These are phyloP conservation scores for Onychomys torridus DNA, from an alignment of 2,797 vertebrate genomes.

Conservation along the genomic window DNA sequence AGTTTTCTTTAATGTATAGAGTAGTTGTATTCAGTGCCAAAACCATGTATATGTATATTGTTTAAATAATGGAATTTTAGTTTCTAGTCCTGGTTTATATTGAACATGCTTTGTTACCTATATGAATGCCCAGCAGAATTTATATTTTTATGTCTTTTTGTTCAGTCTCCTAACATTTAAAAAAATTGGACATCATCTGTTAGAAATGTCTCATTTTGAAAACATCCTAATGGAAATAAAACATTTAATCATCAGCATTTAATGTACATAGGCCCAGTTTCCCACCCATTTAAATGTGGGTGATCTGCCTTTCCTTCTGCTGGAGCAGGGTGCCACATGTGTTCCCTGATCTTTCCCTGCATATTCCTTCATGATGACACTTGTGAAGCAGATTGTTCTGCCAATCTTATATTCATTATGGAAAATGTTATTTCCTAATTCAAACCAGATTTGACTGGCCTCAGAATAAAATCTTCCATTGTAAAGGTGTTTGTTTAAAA, in stretches of 20 bases:
- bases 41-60: slow-evolving; percentile 20
- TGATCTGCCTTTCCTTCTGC: neutral
- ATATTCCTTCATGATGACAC: neutral
- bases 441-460: neutral
- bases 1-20: slow-evolving; percentile 28
- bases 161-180: slow-evolving; percentile 38
- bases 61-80: neutral
- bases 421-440: neutral
- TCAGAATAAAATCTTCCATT: slow-evolving; percentile 28
- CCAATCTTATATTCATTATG: neutral
- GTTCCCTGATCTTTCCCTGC: neutral
- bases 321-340: neutral
- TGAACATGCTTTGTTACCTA: neutral
- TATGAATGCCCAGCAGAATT: slow-evolving; percentile 19
- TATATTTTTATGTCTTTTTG: slow-evolving; percentile 23
- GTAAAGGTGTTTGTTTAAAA: slow-evolving; percentile 25
- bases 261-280: neutral
- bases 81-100: slow-evolving; percentile 19
- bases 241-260: slow-evolving; percentile 38
- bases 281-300: neutral
- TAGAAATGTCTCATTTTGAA: slow-evolving; percentile 57
- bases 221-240: slow-evolving; percentile 22
- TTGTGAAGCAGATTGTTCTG: neutral
- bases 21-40: neutral
- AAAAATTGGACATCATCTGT: slow-evolving; percentile 42